Percentiles rank a stretch among this genome's conserved stretches.
These are phyloP conservation scores for Acromyrmex charruanus DNA, from an alignment of 1,140 invertebrate genomes.

Conservation along the genomic window DNA sequence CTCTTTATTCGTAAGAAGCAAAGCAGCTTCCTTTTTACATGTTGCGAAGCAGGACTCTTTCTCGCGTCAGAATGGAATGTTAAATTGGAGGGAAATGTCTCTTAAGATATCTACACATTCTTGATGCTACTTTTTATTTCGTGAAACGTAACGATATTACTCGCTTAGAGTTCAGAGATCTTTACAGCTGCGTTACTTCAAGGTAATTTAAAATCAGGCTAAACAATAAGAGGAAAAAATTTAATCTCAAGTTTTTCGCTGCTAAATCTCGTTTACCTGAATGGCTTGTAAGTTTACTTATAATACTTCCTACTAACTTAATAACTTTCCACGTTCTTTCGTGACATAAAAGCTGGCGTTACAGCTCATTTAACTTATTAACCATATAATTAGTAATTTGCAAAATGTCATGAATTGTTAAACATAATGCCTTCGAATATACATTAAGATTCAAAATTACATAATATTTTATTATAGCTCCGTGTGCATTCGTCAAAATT, in stretches of 20 bases:
- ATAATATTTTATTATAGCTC: not conserved
- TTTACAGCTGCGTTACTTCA: slow-evolving; percentile 4
- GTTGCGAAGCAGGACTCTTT: slow-evolving; percentile 8
- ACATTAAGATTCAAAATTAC: slow-evolving; percentile 8
- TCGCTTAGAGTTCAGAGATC: slow-evolving; percentile 1
- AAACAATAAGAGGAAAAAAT: slow-evolving; percentile 31
- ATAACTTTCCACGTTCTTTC: slow-evolving; percentile 10
- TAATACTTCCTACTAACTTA: slow-evolving; percentile 34
- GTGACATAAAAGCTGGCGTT: slow-evolving; percentile 8
- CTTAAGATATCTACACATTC: slow-evolving; percentile 36
- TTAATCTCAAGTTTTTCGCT: slow-evolving; percentile 37
- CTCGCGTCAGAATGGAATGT: slow-evolving; percentile 6
- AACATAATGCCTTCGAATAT: slow-evolving; percentile 17
- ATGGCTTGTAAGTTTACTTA: slow-evolving; percentile 26
- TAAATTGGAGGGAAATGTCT: slow-evolving; percentile 44
- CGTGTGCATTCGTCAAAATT: slow-evolving; percentile 21
- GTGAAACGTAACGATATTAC: slow-evolving; percentile 22
- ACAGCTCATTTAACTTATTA: slow-evolving; percentile 32
- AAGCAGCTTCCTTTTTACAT: slow-evolving; percentile 35
- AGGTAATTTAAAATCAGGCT: slow-evolving; percentile 36
- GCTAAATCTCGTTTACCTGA: slow-evolving; percentile 36
- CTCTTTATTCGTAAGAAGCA: slow-evolving; percentile 55
- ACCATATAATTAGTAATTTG: slow-evolving; percentile 29
- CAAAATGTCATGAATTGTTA: slow-evolving; percentile 13
- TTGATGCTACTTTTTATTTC: slow-evolving; percentile 16